Evolutionary conservation across 1,140 invertebrate genomes (phyloP).

Genomic region (Callitettix versicolor): DNA sequence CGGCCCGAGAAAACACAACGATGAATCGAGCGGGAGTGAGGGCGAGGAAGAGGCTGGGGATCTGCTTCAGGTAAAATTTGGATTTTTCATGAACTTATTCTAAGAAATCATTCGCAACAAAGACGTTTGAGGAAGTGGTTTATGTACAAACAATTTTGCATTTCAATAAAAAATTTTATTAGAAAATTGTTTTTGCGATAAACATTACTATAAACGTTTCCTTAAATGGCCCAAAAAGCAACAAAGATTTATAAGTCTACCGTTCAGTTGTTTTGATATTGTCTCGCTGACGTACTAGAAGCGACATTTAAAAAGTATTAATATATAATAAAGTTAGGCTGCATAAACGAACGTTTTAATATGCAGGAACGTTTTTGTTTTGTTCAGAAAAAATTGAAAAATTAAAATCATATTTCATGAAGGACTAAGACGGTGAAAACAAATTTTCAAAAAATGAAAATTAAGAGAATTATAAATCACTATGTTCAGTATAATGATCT

Average conservation of each 20-base stretch:
- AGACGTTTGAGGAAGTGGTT: not conserved
- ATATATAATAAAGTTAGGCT: too few species aligned
- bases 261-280: not conserved
- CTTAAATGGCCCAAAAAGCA: not conserved
- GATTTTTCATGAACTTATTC: not conserved
- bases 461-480: too few species aligned
- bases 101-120: not conserved
- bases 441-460: too few species aligned
- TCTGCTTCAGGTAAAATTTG: constrained; percentile 12
- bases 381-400: too few species aligned
- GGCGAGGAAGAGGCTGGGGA: constrained; percentile 15
- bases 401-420: too few species aligned
- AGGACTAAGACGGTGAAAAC: too few species aligned
- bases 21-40: constrained; percentile 16
- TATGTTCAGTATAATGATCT: too few species aligned
- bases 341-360: too few species aligned
- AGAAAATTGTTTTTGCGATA: not conserved
- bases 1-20: constrained; percentile 3
- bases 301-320: too few species aligned
- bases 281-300: too few species aligned
- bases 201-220: not conserved
- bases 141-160: not conserved
- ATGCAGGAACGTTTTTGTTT: too few species aligned
- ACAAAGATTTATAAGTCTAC: not conserved
- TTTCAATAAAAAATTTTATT: not conserved